These are phyloP conservation scores for Gallinago media DNA, from an alignment of 2,113 vertebrate genomes.

Conservation along the genomic window DNA sequence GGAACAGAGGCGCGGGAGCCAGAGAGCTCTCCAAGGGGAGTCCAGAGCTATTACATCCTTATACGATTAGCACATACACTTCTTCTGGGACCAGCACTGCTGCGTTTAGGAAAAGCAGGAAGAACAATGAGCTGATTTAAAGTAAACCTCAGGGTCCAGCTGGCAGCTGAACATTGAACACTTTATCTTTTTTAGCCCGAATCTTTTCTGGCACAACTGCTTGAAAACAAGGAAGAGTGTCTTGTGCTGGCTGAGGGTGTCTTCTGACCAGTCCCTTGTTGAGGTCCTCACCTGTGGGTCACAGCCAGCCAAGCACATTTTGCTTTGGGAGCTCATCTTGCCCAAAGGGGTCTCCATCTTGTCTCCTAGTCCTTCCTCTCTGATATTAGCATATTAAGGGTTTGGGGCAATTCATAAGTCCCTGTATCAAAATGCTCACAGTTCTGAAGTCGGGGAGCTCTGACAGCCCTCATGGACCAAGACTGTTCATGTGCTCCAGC, in stretches of 20 bases:
- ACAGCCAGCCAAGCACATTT: not conserved
- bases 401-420: not conserved
- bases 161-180: not conserved
- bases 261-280: not conserved
- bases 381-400: not conserved
- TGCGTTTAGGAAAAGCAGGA: not conserved
- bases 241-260: not conserved
- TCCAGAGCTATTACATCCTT: not conserved
- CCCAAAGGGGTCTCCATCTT: not conserved
- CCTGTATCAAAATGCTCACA: not conserved
- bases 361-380: not conserved
- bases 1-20: not conserved
- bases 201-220: not conserved
- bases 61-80: not conserved
- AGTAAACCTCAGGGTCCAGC: not conserved
- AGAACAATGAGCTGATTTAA: not conserved
- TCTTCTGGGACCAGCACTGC: not conserved
- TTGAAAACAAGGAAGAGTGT: not conserved
- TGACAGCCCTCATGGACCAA: not conserved
- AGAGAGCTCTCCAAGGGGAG: not conserved
- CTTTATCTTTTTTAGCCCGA: not conserved
- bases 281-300: not conserved
- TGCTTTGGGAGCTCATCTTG: not conserved
- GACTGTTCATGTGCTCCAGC: not conserved
- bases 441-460: not conserved